Conservation (phyloP, 2,113 vertebrate genomes). For the Menidia beryllina region DNA sequence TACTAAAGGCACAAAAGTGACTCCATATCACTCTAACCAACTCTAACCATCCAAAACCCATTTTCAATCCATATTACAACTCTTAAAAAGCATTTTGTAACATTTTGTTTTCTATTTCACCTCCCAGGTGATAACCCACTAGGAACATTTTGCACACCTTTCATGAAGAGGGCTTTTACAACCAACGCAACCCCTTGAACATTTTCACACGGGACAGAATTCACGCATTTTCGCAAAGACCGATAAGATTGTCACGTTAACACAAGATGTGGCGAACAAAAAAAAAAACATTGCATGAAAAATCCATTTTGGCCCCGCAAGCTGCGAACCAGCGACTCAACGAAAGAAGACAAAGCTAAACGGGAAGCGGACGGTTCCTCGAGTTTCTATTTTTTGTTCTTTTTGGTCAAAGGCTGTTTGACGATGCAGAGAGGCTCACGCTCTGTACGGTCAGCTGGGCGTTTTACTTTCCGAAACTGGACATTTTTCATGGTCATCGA, state of each 20-base stretch:
- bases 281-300: conserved; percentile 42
- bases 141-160: conserved; percentile 29
- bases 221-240: conserved; percentile 48
- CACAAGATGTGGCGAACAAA: conserved; percentile 28
- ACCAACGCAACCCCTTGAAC: background rate
- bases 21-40: background rate
- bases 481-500: conserved; percentile 15
- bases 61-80: conserved; percentile 39
- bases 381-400: no score
- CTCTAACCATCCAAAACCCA: conserved; percentile 14
- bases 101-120: conserved; percentile 27
- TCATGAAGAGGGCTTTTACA: conserved; percentile 5
- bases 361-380: conserved; percentile 56
- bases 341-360: conserved; percentile 21
- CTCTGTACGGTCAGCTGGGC: conserved; percentile 21
- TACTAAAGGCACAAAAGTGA: conserved; percentile 1
- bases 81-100: conserved; percentile 22
- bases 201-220: conserved; percentile 16
- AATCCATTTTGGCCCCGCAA: conserved; percentile 20
- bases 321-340: conserved; percentile 4
- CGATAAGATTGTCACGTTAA: conserved; percentile 75
- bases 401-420: conserved; percentile 81
- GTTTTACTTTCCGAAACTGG: conserved; percentile 18
- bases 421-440: conserved; percentile 60
- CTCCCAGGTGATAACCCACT: conserved; percentile 33